Evolutionary conservation across 1,140 invertebrate genomes (phyloP).

Genomic region (Cardiocondyla obscurior): DNA sequence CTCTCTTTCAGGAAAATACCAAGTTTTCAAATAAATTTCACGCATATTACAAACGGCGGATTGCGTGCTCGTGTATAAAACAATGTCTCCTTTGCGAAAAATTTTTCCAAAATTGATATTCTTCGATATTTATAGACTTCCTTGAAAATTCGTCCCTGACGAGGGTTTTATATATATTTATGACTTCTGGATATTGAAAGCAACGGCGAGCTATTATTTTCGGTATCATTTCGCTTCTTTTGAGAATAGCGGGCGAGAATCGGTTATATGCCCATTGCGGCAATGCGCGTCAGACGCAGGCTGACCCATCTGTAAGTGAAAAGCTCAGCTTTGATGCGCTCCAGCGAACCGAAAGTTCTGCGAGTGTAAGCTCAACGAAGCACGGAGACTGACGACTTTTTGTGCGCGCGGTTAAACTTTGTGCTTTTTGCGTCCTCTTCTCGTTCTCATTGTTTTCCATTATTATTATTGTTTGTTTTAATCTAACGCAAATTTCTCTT

Average conservation of each 20-base stretch:
- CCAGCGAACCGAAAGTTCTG: constrained; percentile 55
- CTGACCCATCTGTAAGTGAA: constrained; percentile 41
- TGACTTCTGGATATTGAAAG: neutral
- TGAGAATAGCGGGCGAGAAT: neutral
- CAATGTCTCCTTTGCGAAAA: neutral
- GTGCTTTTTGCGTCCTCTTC: constrained; percentile 19
- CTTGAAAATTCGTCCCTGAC: neutral
- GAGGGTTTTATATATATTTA: too few relatives aligned
- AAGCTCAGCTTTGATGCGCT: constrained; percentile 59
- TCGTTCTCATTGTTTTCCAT: neutral
- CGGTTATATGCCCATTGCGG: neutral
- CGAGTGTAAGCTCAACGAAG: constrained; percentile 58
- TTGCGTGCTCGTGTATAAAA: neutral
- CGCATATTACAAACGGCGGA: neutral
- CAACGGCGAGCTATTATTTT: neutral
- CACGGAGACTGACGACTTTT: constrained; percentile 31
- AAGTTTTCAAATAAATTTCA: constrained; percentile 11
- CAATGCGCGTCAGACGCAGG: neutral
- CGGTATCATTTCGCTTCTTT: neutral
- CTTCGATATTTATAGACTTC: neutral
- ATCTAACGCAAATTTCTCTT: neutral
- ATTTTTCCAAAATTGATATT: constrained; percentile 1
- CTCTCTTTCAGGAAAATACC: neutral
- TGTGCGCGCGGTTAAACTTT: constrained; percentile 28
- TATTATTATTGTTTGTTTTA: too few relatives aligned